Base-by-base conservation (phyloP, 2,797 vertebrate species). In the Smutsia temminckii region DNA sequence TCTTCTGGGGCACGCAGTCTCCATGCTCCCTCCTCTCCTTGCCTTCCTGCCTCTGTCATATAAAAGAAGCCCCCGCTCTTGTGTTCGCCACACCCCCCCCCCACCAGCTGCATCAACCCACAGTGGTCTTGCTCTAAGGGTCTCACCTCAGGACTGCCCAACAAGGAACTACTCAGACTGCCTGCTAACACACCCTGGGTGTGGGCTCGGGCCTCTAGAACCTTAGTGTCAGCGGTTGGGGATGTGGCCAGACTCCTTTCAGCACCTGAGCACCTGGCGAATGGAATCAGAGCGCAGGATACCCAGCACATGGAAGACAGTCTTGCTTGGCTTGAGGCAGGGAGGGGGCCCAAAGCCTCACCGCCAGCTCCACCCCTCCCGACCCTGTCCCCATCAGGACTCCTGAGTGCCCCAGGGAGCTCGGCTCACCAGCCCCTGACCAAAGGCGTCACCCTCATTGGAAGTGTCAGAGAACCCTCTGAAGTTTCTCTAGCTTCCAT, bases 161-260 rank as follows among this genome's bases (percentile, higher is more conserved):
- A 0, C 7, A n/a, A 34, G 77, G 11, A 37, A 5, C 42, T n/a
- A 57, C 63, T 9, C 2, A 5, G 40, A 20, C 81, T 42, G 14
- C 64, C 71, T 53, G 25, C 34, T 71, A 11, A 84, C 32, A 64
- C 7, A 14, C 32, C 55, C 32, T 85, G 46, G n/a, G 16, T 9
- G 23, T 17, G 37, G 37, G 32, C 9, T 29, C 6, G 3, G 29
- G 63, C n/a, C 42, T 91, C 87, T 5, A 51, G 88, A 37, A 16
- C 12, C 17, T 66, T 16, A 25, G 27, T 10, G 5, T 55, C 61
- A n/a, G 37, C 0, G 0, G 25, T 75, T 32, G 21, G 11, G 3
- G 32, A 23, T 6, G 2, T 6, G 69, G 37, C 63, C 72, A 57
- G 55, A 40, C 7, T 32, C 79, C 66, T 71, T 71, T 42, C 42